Conservation (phyloP, 2,113 vertebrate species). For the Mustelus asterias region DNA sequence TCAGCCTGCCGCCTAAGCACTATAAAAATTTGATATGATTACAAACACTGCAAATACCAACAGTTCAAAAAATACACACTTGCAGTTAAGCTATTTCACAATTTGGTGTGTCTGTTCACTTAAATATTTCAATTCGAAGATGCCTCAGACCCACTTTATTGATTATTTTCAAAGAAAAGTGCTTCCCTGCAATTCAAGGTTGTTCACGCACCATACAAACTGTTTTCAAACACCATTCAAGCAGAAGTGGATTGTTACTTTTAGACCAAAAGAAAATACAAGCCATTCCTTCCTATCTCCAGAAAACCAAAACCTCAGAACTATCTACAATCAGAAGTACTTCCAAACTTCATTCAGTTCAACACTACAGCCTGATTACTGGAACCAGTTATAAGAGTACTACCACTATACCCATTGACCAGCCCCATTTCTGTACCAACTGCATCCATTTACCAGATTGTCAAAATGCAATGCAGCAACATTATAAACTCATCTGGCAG, state of each 20-base stretch:
- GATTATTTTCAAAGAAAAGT: neutral
- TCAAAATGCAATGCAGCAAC: neutral
- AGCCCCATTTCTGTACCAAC: neutral
- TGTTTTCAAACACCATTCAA: neutral
- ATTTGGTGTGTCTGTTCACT: neutral
- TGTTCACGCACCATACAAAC: neutral
- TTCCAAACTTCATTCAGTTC: neutral
- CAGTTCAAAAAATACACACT: constrained; percentile 12
- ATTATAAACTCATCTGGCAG: neutral
- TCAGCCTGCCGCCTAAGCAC: constrained; percentile 35
- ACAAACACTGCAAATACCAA: constrained; percentile 15
- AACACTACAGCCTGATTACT: neutral
- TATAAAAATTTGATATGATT: constrained; percentile 35
- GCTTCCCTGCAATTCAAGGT: neutral
- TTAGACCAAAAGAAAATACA: neutral
- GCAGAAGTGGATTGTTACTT: neutral
- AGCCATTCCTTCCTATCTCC: neutral
- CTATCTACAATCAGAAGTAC: neutral
- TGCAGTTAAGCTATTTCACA: neutral
- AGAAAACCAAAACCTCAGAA: neutral
- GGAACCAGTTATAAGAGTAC: neutral
- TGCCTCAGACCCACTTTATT: neutral
- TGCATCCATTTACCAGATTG: neutral
- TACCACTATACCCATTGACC: neutral
- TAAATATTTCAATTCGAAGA: neutral